phyloP scores from a whole-genome alignment of 1,140 invertebrate genomes.

The Drosophila varians region DNA sequence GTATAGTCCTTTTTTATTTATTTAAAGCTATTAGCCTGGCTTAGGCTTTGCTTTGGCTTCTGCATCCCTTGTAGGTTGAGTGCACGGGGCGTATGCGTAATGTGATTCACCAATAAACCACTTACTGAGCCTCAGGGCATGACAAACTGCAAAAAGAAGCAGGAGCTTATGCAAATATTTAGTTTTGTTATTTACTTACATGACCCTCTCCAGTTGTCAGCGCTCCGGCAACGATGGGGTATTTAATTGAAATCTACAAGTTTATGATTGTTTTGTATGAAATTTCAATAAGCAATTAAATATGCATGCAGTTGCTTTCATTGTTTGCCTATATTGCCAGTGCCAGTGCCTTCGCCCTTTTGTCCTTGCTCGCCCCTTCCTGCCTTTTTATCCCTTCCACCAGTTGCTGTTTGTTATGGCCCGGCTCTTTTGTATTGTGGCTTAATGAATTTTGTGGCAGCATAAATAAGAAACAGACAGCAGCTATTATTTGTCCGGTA shows the following conservation, averaged over 20 bases:
- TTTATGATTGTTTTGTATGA: slow-evolving; percentile 65
- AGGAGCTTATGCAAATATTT: slow-evolving; percentile 40
- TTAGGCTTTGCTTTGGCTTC: slow-evolving; percentile 37
- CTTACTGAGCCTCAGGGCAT: slow-evolving; percentile 9
- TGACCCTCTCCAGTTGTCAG: slow-evolving; percentile 26
- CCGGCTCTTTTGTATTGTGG: slow-evolving; percentile 54
- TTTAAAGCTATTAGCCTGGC: slow-evolving; percentile 64
- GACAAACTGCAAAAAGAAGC: slow-evolving; percentile 22
- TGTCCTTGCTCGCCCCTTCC: not conserved
- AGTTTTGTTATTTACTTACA: slow-evolving; percentile 46
- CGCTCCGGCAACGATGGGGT: slow-evolving; percentile 19
- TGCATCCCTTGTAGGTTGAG: not conserved
- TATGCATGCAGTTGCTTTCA: slow-evolving; percentile 55
- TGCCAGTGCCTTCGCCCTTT: slow-evolving; percentile 11
- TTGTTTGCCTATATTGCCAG: slow-evolving; percentile 59
- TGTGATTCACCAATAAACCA: slow-evolving; percentile 48
- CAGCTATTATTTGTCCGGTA: slow-evolving; percentile 65
- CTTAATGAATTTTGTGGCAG: slow-evolving; percentile 57
- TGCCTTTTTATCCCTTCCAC: not conserved
- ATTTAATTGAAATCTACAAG: slow-evolving; percentile 72
- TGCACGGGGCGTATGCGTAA: slow-evolving; percentile 31
- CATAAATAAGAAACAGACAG: slow-evolving; percentile 73
- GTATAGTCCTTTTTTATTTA: slow-evolving; percentile 62
- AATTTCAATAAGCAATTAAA: slow-evolving; percentile 66
- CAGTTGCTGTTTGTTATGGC: slow-evolving; percentile 60